A percentile compares a stretch with the other conserved stretches of the same genome.
Conservation (phyloP, 2,113 vertebrate genomes). For the Pyrgilauda ruficollis region DNA sequence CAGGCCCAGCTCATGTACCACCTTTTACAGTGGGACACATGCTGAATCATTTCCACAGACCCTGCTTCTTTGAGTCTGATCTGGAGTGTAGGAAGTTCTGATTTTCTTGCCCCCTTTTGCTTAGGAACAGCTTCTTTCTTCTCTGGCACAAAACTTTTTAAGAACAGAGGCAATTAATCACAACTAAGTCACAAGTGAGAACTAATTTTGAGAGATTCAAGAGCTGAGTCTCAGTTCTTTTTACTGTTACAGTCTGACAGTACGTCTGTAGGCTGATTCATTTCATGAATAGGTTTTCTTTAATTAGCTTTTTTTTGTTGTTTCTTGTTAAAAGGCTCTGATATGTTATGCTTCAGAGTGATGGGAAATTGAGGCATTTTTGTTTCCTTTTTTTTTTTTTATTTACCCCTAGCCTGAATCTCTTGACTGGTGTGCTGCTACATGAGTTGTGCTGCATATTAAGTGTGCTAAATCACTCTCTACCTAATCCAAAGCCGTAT, state of each 20-base stretch:
- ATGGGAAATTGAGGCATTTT: not conserved
- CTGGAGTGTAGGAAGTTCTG: not conserved
- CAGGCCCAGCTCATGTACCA: rapidly evolving
- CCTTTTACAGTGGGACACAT: not conserved
- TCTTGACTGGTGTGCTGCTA: not conserved
- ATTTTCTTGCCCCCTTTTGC: not conserved
- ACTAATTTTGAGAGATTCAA: not conserved
- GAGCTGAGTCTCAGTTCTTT: not conserved
- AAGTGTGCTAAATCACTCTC: not conserved
- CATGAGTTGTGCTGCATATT: not conserved
- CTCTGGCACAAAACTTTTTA: not conserved
- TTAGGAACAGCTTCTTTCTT: not conserved
- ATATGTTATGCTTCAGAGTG: not conserved
- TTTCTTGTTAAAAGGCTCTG: not conserved
- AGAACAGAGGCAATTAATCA: not conserved
- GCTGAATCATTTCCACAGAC: not conserved
- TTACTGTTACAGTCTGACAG: not conserved
- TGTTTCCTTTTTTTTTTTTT: not conserved
- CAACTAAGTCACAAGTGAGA: not conserved
- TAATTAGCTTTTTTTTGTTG: not conserved
- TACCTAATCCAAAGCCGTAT: not conserved
- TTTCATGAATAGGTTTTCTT: not conserved
- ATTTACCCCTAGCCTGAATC: not conserved
- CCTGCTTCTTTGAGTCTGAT: not conserved
- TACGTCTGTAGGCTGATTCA: not conserved